These are phyloP conservation scores for Fringilla coelebs DNA, from an alignment of 2,797 vertebrate species.

Conservation along the genomic window DNA sequence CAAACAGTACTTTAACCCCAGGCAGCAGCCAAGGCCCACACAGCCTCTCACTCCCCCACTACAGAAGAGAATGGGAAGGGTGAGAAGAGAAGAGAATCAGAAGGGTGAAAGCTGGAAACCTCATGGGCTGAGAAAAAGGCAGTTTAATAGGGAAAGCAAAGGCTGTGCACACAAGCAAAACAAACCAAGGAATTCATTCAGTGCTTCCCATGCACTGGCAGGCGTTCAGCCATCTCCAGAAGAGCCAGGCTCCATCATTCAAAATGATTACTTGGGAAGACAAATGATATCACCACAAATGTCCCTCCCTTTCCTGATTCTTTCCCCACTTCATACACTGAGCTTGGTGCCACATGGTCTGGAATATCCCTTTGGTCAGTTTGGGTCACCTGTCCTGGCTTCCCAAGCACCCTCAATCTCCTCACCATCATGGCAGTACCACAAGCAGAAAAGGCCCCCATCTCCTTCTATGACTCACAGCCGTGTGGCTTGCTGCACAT, in stretches of 20 bases:
- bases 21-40: neutral
- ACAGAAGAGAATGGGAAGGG: neutral
- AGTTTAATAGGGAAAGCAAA: neutral
- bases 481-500: neutral
- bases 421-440: neutral
- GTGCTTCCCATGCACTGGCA: neutral
- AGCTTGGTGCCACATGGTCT: neutral
- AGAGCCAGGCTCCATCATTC: neutral
- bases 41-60: neutral
- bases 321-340: neutral
- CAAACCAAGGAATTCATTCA: neutral
- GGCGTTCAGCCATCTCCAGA: neutral
- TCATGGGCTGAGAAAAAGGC: rapidly evolving
- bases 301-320: rapidly evolving
- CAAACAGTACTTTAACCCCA: neutral
- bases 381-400: neutral
- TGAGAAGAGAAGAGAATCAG: neutral
- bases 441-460: neutral
- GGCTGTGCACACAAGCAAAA: neutral
- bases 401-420: neutral
- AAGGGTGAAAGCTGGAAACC: neutral
- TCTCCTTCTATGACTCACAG: neutral
- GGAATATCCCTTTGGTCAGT: neutral
- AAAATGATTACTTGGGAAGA: neutral
- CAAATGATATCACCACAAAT: neutral